Evolutionary conservation across 2,113 vertebrate genomes (phyloP).

Genomic region (Tichodroma muraria): DNA sequence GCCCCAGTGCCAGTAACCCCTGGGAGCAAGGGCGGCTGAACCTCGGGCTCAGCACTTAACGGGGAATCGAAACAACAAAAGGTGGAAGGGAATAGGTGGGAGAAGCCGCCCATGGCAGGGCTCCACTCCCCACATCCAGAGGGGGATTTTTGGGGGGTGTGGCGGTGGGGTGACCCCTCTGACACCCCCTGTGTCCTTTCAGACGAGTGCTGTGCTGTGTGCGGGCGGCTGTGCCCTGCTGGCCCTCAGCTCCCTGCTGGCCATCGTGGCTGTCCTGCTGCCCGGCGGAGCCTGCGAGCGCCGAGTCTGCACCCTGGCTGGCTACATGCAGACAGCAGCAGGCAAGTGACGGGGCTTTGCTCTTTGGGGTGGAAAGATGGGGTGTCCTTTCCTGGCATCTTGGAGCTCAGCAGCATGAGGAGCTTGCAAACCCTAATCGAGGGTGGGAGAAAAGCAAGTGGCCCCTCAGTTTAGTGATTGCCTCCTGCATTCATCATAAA

Average conservation of each 20-base stretch:
- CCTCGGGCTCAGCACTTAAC: background rate
- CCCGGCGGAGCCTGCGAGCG: constrained; percentile 86
- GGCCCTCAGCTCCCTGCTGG: constrained; percentile 87
- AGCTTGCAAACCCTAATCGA: background rate
- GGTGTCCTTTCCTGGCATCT: background rate
- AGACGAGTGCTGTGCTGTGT: constrained; percentile 90
- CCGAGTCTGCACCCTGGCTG: constrained; percentile 85
- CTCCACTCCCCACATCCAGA: background rate
- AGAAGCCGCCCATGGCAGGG: fast-evolving
- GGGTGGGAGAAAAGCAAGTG: background rate
- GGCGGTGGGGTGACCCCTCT: fast-evolving
- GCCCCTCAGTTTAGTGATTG: background rate
- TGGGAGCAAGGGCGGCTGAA: background rate
- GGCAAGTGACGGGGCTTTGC: constrained; percentile 62
- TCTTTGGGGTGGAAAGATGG: background rate
- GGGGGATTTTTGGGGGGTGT: background rate
- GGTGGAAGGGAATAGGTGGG: background rate
- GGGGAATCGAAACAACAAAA: background rate
- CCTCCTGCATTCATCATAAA: background rate
- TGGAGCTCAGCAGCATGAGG: background rate
- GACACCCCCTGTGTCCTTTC: constrained; percentile 50
- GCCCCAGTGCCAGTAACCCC: constrained; percentile 22
- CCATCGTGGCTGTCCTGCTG: constrained; percentile 87
- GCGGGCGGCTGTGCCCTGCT: constrained; percentile 85
- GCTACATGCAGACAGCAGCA: constrained; percentile 93